Conservation (phyloP, 2,888 invertebrate species). For the Heteromyza rotundicornis region DNA sequence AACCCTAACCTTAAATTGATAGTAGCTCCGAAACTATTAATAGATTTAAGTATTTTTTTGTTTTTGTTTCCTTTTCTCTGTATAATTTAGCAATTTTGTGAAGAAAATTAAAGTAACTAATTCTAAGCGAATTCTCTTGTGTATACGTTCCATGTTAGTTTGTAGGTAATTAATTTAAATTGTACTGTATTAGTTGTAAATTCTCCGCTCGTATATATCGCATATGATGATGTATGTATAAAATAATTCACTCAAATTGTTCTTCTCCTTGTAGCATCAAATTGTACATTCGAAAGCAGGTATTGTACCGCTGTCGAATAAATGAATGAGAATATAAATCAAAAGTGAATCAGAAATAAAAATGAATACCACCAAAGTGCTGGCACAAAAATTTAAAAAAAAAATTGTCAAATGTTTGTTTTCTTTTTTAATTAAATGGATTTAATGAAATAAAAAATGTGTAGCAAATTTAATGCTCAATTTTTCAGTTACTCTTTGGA, state of each 20-base stretch:
- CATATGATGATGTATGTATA: too few relatives aligned
- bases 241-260: not conserved
- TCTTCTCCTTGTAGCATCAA: not conserved
- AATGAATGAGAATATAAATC: not conserved
- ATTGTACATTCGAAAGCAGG: not conserved
- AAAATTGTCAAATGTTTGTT: too few relatives aligned
- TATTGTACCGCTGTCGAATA: not conserved
- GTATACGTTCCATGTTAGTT: slow-evolving; percentile 19
- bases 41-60: not conserved
- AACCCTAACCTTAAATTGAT: too few relatives aligned
- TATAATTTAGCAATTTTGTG: not conserved
- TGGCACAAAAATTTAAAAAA: slow-evolving; percentile 47
- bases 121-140: slow-evolving; percentile 17
- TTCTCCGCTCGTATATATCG: not conserved
- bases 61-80: slow-evolving; percentile 8
- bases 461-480: too few relatives aligned
- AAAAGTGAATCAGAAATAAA: slow-evolving; percentile 17
- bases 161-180: slow-evolving; percentile 15
- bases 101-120: too few relatives aligned
- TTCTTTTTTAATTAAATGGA: too few relatives aligned
- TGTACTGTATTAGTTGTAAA: slow-evolving; percentile 9
- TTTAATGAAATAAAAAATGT: too few relatives aligned
- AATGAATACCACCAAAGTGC: slow-evolving; percentile 55
- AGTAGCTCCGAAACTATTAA: too few relatives aligned
- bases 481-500: too few relatives aligned